phyloP scores from a whole-genome alignment of 2,113 vertebrate genomes.

The Nothoprocta perdicaria region DNA sequence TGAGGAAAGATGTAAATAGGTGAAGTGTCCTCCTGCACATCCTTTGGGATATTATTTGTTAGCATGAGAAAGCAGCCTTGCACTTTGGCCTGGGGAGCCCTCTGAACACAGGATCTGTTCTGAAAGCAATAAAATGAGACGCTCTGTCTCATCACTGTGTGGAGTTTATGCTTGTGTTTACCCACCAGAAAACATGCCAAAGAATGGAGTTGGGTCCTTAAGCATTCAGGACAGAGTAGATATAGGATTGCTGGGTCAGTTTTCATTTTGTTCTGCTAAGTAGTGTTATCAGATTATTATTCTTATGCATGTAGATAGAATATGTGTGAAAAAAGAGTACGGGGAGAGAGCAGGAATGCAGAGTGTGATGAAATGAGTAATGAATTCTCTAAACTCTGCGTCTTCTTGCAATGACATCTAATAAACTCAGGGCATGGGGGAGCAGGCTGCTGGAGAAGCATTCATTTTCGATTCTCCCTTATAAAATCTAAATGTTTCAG shows the following conservation, averaged over 20 bases:
- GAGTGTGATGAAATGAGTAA: not conserved
- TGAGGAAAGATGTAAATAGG: not conserved
- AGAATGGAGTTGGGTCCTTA: not conserved
- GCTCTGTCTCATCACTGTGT: not conserved
- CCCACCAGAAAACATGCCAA: not conserved
- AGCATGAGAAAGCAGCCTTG: not conserved
- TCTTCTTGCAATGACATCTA: not conserved
- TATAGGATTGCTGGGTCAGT: not conserved
- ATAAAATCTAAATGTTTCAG: not conserved
- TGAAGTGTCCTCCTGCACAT: not conserved
- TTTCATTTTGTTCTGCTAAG: not conserved
- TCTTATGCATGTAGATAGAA: not conserved
- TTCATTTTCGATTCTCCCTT: constrained; percentile 1
- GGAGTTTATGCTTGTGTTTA: not conserved
- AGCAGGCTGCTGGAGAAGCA: not conserved
- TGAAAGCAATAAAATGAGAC: not conserved
- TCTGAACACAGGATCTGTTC: not conserved
- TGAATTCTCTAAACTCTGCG: not conserved
- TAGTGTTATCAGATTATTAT: not conserved
- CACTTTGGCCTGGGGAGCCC: not conserved
- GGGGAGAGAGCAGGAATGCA: not conserved
- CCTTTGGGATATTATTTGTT: not conserved
- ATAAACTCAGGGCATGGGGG: not conserved
- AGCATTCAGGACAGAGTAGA: not conserved
- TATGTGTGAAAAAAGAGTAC: fast-evolving